A percentile compares a stretch with the other conserved stretches of the same genome.
These are phyloP conservation scores for Catocala nupta DNA, from an alignment of 2,888 invertebrate species.

Conservation along the genomic window DNA sequence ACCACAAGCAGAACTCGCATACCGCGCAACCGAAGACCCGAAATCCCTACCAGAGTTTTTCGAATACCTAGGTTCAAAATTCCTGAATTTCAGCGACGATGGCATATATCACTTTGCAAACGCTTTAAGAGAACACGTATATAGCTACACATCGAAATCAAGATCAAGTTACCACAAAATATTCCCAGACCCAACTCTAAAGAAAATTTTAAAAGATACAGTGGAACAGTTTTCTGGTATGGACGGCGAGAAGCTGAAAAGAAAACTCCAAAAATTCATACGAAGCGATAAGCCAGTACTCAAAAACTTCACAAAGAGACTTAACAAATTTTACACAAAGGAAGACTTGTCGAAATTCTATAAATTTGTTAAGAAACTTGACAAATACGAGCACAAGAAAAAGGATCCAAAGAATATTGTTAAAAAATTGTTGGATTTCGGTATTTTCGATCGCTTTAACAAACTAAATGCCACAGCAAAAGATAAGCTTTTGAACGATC, in stretches of 20 bases:
- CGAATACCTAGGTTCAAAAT: not conserved
- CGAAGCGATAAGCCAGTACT: constrained; percentile 4
- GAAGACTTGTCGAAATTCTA: constrained; percentile 4
- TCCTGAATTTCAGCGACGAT: constrained; percentile 3
- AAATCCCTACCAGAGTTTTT: constrained; percentile 1
- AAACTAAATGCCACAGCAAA: constrained; percentile 1
- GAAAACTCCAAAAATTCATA: not conserved
- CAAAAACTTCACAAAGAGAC: not conserved
- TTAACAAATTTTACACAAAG: not conserved
- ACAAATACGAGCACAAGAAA: not conserved
- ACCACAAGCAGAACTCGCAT: not conserved
- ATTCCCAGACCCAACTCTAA: constrained; percentile 5
- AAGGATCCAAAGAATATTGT: constrained; percentile 2
- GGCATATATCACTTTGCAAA: not conserved
- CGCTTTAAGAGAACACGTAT: not conserved
- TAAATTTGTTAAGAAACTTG: constrained; percentile 1
- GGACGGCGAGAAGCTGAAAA: constrained; percentile 2
- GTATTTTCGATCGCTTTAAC: constrained; percentile 4
- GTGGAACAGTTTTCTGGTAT: not conserved
- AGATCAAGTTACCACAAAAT: not conserved
- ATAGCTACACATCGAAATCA: not conserved
- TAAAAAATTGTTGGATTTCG: constrained; percentile 8
- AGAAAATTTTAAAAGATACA: not conserved
- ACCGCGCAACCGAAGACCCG: not conserved
- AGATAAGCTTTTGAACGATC: not conserved